Percentiles rank a stretch among this genome's conserved stretches.
These are phyloP conservation scores for Polietes domitor DNA, from an alignment of 2,888 invertebrate genomes.

Conservation along the genomic window DNA sequence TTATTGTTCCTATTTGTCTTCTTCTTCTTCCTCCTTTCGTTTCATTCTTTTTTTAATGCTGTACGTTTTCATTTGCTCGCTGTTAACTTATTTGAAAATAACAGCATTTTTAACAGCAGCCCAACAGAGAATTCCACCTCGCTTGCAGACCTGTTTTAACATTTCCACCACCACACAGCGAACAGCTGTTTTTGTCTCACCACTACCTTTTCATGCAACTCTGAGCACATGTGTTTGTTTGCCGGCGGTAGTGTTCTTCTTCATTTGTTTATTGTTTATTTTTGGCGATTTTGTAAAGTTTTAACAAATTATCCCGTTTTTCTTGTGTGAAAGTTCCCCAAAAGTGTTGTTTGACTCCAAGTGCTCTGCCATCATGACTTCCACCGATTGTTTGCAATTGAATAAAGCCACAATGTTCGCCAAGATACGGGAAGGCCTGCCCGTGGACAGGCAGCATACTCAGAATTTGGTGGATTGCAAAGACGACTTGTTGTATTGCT, in stretches of 20 bases:
- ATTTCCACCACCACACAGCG: background rate
- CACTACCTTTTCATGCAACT: background rate
- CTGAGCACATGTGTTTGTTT: conserved; percentile 38
- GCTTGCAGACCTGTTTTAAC: background rate
- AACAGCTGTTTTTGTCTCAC: background rate
- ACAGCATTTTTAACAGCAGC: background rate
- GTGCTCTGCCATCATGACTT: conserved; percentile 65
- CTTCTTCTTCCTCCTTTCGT: too few relatives aligned
- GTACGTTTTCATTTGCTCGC: too few relatives aligned
- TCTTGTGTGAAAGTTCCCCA: background rate
- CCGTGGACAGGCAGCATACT: conserved; percentile 81
- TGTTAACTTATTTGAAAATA: too few relatives aligned
- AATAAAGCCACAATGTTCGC: conserved; percentile 83
- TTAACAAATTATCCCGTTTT: too few relatives aligned
- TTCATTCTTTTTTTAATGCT: background rate
- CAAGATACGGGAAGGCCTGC: conserved; percentile 82
- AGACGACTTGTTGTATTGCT: conserved; percentile 84
- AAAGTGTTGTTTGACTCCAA: conserved; percentile 32
- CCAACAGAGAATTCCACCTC: background rate
- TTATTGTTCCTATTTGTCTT: too few relatives aligned
- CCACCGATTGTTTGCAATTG: conserved; percentile 82
- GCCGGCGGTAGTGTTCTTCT: conserved; percentile 35
- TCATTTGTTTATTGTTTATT: conserved; percentile 25
- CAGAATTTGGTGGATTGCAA: conserved; percentile 83
- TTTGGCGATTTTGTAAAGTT: background rate